Percentiles rank a stretch among this genome's conserved stretches.
phyloP scores from a whole-genome alignment of 2,797 vertebrate genomes.

The Sebastes steindachneri region DNA sequence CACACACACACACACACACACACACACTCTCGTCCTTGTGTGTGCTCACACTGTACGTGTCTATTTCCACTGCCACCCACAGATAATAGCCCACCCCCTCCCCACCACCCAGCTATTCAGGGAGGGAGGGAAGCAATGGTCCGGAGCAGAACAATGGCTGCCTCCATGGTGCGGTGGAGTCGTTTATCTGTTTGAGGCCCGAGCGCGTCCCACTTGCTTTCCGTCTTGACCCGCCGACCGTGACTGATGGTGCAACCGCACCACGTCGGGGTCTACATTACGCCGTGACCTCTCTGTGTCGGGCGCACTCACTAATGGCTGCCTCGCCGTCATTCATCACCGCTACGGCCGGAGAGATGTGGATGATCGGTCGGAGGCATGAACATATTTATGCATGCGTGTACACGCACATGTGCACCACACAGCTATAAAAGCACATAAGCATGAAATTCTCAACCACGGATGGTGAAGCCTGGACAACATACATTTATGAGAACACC shows the following conservation, averaged over 20 bases:
- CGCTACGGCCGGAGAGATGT: conserved; percentile 24
- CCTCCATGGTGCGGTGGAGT: conserved; percentile 52
- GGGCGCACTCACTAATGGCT: conserved; percentile 68
- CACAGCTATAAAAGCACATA: not conserved
- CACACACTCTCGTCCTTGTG: not conserved
- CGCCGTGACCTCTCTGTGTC: conserved; percentile 65
- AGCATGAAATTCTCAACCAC: conserved; percentile 4
- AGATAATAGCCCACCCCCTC: conserved; percentile 47
- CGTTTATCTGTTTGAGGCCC: conserved; percentile 77
- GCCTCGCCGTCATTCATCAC: conserved; percentile 66
- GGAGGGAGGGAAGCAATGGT: conserved; percentile 59
- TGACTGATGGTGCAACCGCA: conserved; percentile 68
- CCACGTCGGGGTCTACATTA: conserved; percentile 68
- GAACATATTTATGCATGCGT: conserved; percentile 25
- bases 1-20: not conserved
- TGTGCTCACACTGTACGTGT: conserved; percentile 18
- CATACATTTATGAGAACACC: not conserved
- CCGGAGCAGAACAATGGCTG: conserved; percentile 68
- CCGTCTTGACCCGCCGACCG: conserved; percentile 52
- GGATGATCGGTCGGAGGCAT: conserved; percentile 35
- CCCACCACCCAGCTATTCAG: conserved; percentile 36
- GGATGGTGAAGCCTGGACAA: conserved; percentile 13
- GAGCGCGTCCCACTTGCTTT: conserved; percentile 60
- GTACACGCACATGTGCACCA: not conserved
- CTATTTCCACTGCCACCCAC: conserved; percentile 57